Evolutionary conservation across 2,888 invertebrate genomes (phyloP).

Genomic region (Pediacus dermestoides): DNA sequence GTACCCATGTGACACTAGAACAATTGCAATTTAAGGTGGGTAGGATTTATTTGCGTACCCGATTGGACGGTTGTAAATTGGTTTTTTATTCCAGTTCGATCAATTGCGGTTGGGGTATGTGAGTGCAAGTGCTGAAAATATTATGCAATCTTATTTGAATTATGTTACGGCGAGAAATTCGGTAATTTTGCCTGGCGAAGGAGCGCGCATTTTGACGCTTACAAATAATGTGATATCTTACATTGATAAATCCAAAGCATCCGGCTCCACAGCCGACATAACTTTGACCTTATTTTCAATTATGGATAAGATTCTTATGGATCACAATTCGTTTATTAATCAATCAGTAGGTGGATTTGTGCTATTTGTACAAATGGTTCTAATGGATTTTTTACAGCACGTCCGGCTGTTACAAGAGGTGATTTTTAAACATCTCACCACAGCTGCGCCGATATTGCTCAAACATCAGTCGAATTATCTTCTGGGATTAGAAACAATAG

Average conservation of each 20-base stretch:
- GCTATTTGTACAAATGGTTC: no score
- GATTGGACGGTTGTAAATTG: slow-evolving; percentile 3
- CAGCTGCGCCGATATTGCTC: slow-evolving; percentile 12
- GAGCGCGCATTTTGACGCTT: slow-evolving; percentile 59
- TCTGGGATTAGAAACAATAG: background rate
- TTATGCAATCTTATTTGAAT: slow-evolving; percentile 56
- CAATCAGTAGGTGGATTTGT: slow-evolving; percentile 59
- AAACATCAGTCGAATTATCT: no score
- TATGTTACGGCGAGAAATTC: slow-evolving; percentile 44
- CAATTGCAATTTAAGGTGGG: slow-evolving; percentile 3
- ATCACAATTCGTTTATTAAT: slow-evolving; percentile 65
- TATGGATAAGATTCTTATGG: slow-evolving; percentile 63
- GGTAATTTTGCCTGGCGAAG: slow-evolving; percentile 61
- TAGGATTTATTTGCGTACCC: slow-evolving; percentile 2
- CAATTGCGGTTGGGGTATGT: slow-evolving; percentile 61
- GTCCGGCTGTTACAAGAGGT: slow-evolving; percentile 24
- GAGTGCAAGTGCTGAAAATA: slow-evolving; percentile 56
- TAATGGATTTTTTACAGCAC: slow-evolving; percentile 18
- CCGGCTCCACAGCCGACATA: slow-evolving; percentile 41
- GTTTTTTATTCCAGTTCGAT: slow-evolving; percentile 50
- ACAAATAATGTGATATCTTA: slow-evolving; percentile 59
- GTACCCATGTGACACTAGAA: slow-evolving; percentile 47
- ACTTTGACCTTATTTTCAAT: slow-evolving; percentile 59
- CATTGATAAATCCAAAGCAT: slow-evolving; percentile 37
- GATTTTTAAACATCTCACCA: slow-evolving; percentile 17